Conservation (phyloP, 2,113 vertebrate genomes). For the Oxygymnocypris stewartii region DNA sequence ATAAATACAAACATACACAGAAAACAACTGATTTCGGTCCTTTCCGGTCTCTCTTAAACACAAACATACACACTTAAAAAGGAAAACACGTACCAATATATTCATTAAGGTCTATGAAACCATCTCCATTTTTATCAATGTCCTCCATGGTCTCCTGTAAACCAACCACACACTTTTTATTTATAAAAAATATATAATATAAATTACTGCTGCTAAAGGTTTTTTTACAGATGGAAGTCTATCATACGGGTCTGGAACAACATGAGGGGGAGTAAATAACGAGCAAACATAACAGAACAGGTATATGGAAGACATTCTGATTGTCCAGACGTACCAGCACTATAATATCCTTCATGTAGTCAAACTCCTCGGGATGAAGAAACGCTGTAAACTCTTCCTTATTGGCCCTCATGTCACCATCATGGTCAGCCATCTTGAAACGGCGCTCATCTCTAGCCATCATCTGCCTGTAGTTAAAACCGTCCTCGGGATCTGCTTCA, state of each 20-base stretch:
- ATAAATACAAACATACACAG: too few species aligned
- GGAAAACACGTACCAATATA: conserved; percentile 83
- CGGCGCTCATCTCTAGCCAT: conserved; percentile 93
- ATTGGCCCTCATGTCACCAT: conserved; percentile 84
- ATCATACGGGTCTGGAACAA: neutral
- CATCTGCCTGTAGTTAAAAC: conserved; percentile 97
- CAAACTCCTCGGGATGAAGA: conserved; percentile 94
- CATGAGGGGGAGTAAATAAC: too few species aligned
- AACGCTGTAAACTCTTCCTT: conserved; percentile 98
- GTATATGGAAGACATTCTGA: neutral
- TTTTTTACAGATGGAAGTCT: neutral
- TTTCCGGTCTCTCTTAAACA: too few species aligned
- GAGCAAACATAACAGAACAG: neutral
- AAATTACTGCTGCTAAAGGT: too few species aligned
- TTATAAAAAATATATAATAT: too few species aligned
- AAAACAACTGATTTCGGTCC: too few species aligned
- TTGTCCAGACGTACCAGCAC: conserved; percentile 83
- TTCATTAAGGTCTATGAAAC: conserved; percentile 93
- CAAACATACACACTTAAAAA: conserved; percentile 78
- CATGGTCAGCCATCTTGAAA: conserved; percentile 90
- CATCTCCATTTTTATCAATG: conserved; percentile 96
- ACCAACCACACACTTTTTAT: conserved; percentile 10
- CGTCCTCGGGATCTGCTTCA: conserved; percentile 90
- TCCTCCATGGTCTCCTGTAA: conserved; percentile 97
- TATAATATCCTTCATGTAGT: conserved; percentile 97